A percentile compares a stretch with the other conserved stretches of the same genome.
These are phyloP conservation scores for Platycnemis pennipes DNA, from an alignment of 2,888 invertebrate species.

Conservation along the genomic window DNA sequence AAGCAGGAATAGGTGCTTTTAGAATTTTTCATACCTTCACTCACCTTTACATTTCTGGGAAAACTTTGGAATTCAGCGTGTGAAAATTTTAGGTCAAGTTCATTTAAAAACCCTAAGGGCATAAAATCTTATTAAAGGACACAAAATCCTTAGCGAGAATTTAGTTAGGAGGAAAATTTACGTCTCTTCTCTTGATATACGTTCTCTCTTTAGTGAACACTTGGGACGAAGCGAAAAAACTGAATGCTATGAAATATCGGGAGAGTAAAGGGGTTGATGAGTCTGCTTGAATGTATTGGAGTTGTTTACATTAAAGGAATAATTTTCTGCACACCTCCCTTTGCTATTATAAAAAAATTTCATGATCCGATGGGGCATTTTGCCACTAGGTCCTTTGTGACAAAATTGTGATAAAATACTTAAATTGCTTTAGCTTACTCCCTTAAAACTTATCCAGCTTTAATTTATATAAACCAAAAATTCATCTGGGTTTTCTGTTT, in stretches of 20 bases:
- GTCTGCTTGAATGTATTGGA: neutral
- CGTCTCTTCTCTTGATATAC: neutral
- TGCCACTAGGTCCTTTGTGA: too few relatives aligned
- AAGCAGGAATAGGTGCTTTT: neutral
- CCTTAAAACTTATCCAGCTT: too few relatives aligned
- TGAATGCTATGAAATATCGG: conserved; percentile 18
- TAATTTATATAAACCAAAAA: too few relatives aligned
- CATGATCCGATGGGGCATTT: too few relatives aligned
- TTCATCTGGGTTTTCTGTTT: too few relatives aligned
- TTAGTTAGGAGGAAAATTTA: neutral
- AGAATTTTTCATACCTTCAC: neutral
- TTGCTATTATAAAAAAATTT: too few relatives aligned
- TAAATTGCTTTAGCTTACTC: too few relatives aligned
- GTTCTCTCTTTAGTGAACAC: neutral
- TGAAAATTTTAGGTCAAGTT: conserved; percentile 33
- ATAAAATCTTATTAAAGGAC: conserved; percentile 33
- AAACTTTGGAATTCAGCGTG: conserved; percentile 1
- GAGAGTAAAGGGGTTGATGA: neutral
- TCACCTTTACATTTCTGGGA: neutral
- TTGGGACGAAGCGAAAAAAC: neutral
- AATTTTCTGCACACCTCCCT: too few relatives aligned
- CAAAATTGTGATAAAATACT: too few relatives aligned
- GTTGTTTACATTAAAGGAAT: too few relatives aligned
- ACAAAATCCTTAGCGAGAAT: conserved; percentile 11
- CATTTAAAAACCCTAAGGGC: neutral